Conservation (phyloP, 2,113 vertebrate species). For the Tupaia tana region DNA sequence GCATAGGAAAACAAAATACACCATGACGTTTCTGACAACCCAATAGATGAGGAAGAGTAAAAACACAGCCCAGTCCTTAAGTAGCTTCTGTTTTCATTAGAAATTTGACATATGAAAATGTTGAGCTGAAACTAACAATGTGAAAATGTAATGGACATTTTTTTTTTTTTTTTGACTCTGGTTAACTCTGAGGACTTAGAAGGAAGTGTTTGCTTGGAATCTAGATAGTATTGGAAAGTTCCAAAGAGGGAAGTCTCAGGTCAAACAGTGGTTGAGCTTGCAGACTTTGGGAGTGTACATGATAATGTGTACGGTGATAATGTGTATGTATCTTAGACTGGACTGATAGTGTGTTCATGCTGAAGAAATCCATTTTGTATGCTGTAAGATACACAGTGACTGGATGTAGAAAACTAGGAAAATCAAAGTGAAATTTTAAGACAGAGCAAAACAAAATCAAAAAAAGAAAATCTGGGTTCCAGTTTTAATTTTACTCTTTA, state of each 20-base stretch:
- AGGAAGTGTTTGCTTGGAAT: neutral
- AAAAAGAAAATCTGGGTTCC: neutral
- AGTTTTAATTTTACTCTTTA: neutral
- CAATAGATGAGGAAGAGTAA: neutral
- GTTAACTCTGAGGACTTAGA: neutral
- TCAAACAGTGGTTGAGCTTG: neutral
- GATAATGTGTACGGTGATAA: too few relatives aligned
- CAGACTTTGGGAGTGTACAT: neutral
- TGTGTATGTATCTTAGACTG: too few relatives aligned
- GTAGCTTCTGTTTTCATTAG: conserved; percentile 15
- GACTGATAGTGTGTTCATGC: too few relatives aligned
- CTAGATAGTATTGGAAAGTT: neutral
- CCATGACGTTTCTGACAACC: too few relatives aligned
- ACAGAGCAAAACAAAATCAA: too few relatives aligned
- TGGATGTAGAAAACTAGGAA: too few relatives aligned
- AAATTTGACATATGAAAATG: neutral
- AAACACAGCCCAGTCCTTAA: neutral
- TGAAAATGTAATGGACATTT: neutral
- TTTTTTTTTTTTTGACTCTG: neutral
- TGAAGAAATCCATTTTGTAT: too few relatives aligned
- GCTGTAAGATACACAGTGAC: too few relatives aligned
- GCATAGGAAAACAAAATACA: too few relatives aligned
- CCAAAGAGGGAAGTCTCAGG: neutral
- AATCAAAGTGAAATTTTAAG: too few relatives aligned
- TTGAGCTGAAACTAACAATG: neutral